phyloP scores from a whole-genome alignment of 1,140 invertebrate genomes.

The Holcopasites calliopsidis region DNA sequence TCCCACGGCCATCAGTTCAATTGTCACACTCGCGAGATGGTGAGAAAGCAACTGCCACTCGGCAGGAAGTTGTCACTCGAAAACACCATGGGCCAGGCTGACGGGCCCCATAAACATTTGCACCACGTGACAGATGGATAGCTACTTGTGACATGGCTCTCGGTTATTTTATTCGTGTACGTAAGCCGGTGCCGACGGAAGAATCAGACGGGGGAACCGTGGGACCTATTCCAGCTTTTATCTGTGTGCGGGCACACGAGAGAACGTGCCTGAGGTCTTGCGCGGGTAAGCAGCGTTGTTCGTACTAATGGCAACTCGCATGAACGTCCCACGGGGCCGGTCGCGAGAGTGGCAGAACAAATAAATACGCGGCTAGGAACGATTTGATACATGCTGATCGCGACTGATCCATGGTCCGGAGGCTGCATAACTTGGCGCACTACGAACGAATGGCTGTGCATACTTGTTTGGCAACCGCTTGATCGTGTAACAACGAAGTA shows the following conservation, averaged over 20 bases:
- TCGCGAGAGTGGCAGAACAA: constrained; percentile 35
- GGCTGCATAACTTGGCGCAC: constrained; percentile 10
- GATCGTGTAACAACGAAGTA: not conserved
- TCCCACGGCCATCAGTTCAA: constrained; percentile 47
- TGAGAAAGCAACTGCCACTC: constrained; percentile 51
- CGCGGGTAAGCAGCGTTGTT: constrained; percentile 19
- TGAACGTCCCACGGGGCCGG: constrained; percentile 47
- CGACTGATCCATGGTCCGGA: constrained; percentile 30
- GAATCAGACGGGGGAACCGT: constrained; percentile 45
- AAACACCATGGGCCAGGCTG: constrained; percentile 48
- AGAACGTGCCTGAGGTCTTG: not conserved
- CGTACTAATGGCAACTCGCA: constrained; percentile 50
- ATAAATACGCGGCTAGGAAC: constrained; percentile 43
- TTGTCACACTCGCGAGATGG: constrained; percentile 32
- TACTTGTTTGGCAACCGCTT: no score
- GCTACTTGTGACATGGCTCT: constrained; percentile 23
- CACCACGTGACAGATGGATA: constrained; percentile 50
- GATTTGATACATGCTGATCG: constrained; percentile 44
- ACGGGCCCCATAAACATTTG: constrained; percentile 53
- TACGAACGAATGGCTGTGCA: not conserved
- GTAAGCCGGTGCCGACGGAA: constrained; percentile 24
- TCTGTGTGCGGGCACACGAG: no score
- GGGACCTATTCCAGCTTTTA: constrained; percentile 36
- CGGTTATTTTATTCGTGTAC: constrained; percentile 45
- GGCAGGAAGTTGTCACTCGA: constrained; percentile 59